phyloP scores from a whole-genome alignment of 2,888 invertebrate genomes.

The Cheilosia urbana region DNA sequence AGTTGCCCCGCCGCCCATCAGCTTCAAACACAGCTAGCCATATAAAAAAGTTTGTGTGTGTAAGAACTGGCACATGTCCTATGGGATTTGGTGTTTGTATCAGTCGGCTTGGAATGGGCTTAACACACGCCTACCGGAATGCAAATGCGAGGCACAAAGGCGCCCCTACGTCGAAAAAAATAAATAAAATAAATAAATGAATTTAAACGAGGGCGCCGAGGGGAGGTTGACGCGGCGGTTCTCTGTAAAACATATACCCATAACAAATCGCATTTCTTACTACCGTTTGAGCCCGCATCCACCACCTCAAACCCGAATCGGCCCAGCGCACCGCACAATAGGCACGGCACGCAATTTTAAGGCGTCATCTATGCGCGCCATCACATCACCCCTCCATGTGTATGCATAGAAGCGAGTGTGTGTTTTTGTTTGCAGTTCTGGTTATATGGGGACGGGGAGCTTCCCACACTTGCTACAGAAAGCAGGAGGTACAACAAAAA shows the following conservation, averaged over 20 bases:
- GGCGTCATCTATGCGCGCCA: conserved; percentile 75
- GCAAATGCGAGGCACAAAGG: conserved; percentile 62
- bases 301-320: conserved; percentile 27
- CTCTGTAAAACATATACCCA: conserved; percentile 33
- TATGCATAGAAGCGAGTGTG: conserved; percentile 36
- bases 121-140: conserved; percentile 45
- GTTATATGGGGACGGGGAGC: conserved; percentile 20
- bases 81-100: conserved; percentile 65
- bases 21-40: conserved; percentile 28
- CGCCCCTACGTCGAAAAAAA: conserved; percentile 49
- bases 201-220: conserved; percentile 62
- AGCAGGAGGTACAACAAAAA: conserved; percentile 19
- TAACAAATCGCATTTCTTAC: conserved; percentile 69
- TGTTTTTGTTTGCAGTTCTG: conserved; percentile 55
- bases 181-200: conserved; percentile 64
- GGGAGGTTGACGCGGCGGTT: not conserved
- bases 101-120: conserved; percentile 49
- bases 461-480: conserved; percentile 39
- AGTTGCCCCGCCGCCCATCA: not conserved
- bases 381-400: conserved; percentile 47
- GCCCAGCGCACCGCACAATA: conserved; percentile 43
- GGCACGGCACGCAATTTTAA: conserved; percentile 74
- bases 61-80: conserved; percentile 73
- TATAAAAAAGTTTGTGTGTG: conserved; percentile 59
- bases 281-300: conserved; percentile 41